A percentile compares a stretch with the other conserved stretches of the same genome.
phyloP scores from a whole-genome alignment of 2,797 vertebrate genomes.

The Acrossocheilus fasciatus region DNA sequence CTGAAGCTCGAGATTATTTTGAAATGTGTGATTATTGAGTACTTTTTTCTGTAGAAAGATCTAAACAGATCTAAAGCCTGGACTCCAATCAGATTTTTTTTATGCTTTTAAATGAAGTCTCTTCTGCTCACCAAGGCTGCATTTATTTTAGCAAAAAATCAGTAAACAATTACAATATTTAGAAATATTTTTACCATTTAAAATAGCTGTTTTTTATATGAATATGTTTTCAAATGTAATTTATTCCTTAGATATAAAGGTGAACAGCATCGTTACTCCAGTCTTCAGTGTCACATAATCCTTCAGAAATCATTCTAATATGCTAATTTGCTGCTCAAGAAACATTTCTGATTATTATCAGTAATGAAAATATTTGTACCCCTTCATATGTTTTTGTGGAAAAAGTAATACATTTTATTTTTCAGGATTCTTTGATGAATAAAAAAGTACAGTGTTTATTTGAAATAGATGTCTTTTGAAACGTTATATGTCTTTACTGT shows the following conservation, averaged over 20 bases:
- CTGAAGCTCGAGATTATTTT: neutral
- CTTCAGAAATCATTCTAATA: neutral
- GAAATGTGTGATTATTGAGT: neutral
- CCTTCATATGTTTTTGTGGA: neutral
- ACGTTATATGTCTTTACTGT: neutral
- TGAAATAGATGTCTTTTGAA: neutral
- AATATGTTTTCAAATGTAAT: neutral
- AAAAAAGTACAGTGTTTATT: neutral
- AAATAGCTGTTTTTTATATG: neutral
- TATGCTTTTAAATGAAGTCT: neutral
- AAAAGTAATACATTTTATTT: neutral
- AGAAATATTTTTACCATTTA: neutral
- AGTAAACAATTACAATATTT: fast-evolving
- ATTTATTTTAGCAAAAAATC: neutral
- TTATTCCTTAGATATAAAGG: neutral
- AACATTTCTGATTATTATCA: neutral
- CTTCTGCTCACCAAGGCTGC: neutral
- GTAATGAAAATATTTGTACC: neutral
- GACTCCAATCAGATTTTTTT: neutral
- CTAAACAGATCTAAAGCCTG: neutral
- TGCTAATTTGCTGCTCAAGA: neutral
- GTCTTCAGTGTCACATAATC: neutral
- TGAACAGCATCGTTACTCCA: neutral
- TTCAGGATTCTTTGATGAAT: neutral
- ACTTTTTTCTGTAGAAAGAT: too few species aligned